A percentile compares a stretch with the other conserved stretches of the same genome.
Conservation (phyloP, 2,888 invertebrate genomes). For the Hirtodrosophila confusa region DNA sequence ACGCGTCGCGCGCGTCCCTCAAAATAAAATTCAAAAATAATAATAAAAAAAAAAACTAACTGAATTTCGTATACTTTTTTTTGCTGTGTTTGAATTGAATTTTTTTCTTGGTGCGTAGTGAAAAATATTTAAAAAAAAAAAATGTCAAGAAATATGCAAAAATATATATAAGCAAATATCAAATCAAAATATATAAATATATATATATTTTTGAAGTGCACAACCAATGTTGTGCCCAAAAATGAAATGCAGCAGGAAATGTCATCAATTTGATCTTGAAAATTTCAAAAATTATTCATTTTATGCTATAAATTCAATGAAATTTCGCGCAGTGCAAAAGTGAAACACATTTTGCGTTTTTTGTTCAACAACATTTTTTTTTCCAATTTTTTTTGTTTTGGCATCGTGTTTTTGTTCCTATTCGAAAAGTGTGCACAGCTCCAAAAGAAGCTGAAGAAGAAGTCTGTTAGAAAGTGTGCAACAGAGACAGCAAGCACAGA, state of each 20-base stretch:
- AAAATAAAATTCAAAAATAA: neutral
- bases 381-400: neutral
- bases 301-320: neutral
- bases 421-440: neutral
- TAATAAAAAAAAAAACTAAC: constrained; percentile 23
- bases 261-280: too few species aligned
- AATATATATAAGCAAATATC: neutral
- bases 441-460: too few species aligned
- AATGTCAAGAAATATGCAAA: constrained; percentile 1
- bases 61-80: constrained; percentile 39
- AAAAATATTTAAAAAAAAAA: constrained; percentile 10
- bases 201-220: neutral
- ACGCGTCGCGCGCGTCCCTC: constrained; percentile 56
- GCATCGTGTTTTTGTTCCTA: too few species aligned
- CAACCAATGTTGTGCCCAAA: neutral
- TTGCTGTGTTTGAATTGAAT: constrained; percentile 39
- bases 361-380: constrained; percentile 9
- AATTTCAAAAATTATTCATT: neutral
- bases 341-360: too few species aligned
- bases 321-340: constrained; percentile 23
- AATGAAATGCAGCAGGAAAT: constrained; percentile 2
- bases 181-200: neutral
- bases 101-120: constrained; percentile 45
- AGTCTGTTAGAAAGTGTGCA: too few species aligned
- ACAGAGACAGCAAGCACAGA: too few species aligned